These are phyloP conservation scores for Lophotis ruficrista DNA, from an alignment of 2,113 vertebrate species.

Conservation along the genomic window DNA sequence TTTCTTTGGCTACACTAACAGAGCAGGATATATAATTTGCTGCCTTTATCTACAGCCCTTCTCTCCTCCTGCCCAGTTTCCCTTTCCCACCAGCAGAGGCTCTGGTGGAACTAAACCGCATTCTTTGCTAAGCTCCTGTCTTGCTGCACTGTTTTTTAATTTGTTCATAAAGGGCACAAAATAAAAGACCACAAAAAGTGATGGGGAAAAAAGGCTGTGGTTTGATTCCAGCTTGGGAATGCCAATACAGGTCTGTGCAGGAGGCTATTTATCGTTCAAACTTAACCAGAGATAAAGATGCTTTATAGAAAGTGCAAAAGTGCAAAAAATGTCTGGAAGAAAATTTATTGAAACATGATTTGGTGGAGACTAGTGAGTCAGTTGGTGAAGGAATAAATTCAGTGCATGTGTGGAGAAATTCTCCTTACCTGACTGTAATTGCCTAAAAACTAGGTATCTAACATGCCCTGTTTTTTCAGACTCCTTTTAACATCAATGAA, in stretches of 20 bases:
- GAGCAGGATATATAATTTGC: background rate
- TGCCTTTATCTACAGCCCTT: background rate
- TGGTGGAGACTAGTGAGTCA: background rate
- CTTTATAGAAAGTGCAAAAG: background rate
- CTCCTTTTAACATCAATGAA: background rate
- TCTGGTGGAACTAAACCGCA: background rate
- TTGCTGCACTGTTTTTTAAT: background rate
- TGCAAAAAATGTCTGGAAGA: background rate
- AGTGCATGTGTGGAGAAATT: background rate
- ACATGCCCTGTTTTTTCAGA: background rate
- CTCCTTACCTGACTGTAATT: background rate
- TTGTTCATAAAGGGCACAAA: background rate
- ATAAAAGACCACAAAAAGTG: background rate
- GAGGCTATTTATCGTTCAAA: background rate
- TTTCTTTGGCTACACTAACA: background rate
- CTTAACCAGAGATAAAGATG: background rate
- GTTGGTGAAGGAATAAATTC: background rate
- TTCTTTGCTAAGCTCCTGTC: background rate
- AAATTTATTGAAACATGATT: background rate
- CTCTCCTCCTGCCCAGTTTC: fast-evolving
- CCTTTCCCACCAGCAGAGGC: background rate
- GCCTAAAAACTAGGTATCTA: background rate
- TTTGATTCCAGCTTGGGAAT: background rate
- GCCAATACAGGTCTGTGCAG: background rate
- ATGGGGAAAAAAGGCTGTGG: background rate